phyloP scores from a whole-genome alignment of 2,113 vertebrate genomes.

The Seriola quinqueradiata region DNA sequence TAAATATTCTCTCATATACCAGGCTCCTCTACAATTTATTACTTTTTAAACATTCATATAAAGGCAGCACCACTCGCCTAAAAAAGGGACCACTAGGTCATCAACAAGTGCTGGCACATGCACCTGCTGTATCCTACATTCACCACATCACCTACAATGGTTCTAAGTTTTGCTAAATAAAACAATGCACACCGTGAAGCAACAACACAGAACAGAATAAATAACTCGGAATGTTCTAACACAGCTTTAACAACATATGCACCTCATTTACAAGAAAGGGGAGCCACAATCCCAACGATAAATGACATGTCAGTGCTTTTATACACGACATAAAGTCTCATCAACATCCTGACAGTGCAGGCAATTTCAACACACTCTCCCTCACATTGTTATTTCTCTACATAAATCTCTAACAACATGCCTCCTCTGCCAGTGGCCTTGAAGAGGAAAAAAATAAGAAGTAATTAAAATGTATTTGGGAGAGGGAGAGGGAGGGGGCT shows the following conservation, averaged over 20 bases:
- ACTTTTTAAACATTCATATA: background rate
- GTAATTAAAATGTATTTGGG: slow-evolving; percentile 33
- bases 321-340: background rate
- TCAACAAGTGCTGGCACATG: slow-evolving; percentile 27
- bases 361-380: background rate
- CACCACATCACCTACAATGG: background rate
- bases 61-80: background rate
- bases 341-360: slow-evolving; percentile 20
- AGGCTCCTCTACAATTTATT: background rate
- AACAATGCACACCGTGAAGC: background rate
- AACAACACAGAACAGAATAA: background rate
- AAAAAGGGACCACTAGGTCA: background rate
- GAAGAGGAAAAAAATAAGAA: background rate
- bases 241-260: background rate
- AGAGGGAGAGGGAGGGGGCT: slow-evolving; percentile 41
- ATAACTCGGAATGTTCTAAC: background rate
- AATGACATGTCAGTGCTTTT: slow-evolving; percentile 11
- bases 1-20: background rate
- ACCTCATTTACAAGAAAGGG: background rate
- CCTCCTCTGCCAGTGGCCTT: slow-evolving; percentile 21
- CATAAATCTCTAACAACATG: slow-evolving; percentile 1
- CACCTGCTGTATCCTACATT: slow-evolving; percentile 34
- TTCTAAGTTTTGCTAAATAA: background rate
- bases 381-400: slow-evolving; percentile 9
- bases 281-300: background rate